phyloP scores from a whole-genome alignment of 2,888 invertebrate species.

The Trichacis sp. region DNA sequence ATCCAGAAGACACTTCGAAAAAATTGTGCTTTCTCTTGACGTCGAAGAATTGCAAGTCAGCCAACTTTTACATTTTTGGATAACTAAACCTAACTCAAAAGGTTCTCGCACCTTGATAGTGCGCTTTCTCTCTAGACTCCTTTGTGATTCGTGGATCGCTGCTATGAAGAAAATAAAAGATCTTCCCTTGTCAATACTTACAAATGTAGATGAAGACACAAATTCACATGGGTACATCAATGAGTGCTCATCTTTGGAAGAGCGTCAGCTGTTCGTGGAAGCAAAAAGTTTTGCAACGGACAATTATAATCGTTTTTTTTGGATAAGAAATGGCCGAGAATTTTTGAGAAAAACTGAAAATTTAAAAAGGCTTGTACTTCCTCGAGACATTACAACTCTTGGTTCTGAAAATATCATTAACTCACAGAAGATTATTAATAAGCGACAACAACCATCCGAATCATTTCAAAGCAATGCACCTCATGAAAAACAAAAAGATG shows the following conservation, averaged over 20 bases:
- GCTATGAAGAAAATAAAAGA: not conserved
- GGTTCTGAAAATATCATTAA: not conserved
- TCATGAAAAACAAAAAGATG: too few species aligned
- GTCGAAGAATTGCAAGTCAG: too few species aligned
- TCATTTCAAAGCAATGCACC: too few species aligned
- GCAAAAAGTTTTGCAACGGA: not conserved
- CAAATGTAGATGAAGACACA: not conserved
- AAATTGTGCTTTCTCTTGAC: not conserved
- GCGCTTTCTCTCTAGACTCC: too few species aligned
- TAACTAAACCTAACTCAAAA: too few species aligned
- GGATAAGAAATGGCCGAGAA: not conserved
- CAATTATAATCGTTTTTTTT: not conserved
- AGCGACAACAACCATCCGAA: not conserved
- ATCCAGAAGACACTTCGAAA: not conserved
- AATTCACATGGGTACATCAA: constrained; percentile 8
- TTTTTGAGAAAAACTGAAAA: not conserved
- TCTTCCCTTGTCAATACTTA: not conserved
- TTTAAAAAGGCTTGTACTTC: not conserved
- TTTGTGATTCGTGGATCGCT: too few species aligned
- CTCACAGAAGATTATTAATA: too few species aligned
- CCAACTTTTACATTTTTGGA: too few species aligned
- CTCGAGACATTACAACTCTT: not conserved
- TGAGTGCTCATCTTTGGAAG: not conserved
- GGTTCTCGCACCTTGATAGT: too few species aligned
- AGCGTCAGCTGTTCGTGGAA: not conserved